Conservation (phyloP, 1,140 invertebrate species). For the Dendroctonus valens region DNA sequence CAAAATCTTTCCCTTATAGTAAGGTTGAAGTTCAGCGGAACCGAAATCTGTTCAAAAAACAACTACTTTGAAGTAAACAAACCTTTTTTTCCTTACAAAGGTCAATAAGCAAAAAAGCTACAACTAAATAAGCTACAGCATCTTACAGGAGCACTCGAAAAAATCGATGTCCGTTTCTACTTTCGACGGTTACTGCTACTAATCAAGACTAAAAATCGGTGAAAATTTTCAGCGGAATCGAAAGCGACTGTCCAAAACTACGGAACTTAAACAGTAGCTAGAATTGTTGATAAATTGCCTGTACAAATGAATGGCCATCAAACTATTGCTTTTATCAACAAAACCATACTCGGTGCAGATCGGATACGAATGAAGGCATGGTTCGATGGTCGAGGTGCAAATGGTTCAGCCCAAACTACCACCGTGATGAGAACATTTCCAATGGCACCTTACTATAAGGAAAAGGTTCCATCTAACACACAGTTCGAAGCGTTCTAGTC, state of each 20-base stretch:
- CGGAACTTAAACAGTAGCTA: too few relatives aligned
- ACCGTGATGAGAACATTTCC: constrained; percentile 46
- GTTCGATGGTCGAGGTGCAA: background rate
- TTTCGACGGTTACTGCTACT: constrained; percentile 21
- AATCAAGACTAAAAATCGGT: background rate
- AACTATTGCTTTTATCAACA: too few relatives aligned
- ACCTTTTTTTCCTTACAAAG: constrained; percentile 38
- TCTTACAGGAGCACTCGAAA: constrained; percentile 39
- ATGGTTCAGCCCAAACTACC: too few relatives aligned
- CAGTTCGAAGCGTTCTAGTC: constrained; percentile 27
- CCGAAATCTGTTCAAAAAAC: constrained; percentile 38
- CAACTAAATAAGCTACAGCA: constrained; percentile 43
- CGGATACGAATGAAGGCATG: too few relatives aligned
- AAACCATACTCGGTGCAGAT: too few relatives aligned
- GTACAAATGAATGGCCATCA: too few relatives aligned
- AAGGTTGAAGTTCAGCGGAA: constrained; percentile 48
- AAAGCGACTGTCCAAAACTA: too few relatives aligned
- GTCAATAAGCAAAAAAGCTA: constrained; percentile 46
- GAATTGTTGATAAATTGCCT: too few relatives aligned
- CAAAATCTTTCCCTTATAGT: constrained; percentile 53
- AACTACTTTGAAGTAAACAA: constrained; percentile 29
- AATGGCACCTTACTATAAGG: constrained; percentile 55
- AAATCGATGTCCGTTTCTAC: constrained; percentile 15
- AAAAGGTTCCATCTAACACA: constrained; percentile 39
- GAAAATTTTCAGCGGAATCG: too few relatives aligned